Evolutionary conservation across 2,888 invertebrate genomes (phyloP).

Genomic region (Stenurella melanura): DNA sequence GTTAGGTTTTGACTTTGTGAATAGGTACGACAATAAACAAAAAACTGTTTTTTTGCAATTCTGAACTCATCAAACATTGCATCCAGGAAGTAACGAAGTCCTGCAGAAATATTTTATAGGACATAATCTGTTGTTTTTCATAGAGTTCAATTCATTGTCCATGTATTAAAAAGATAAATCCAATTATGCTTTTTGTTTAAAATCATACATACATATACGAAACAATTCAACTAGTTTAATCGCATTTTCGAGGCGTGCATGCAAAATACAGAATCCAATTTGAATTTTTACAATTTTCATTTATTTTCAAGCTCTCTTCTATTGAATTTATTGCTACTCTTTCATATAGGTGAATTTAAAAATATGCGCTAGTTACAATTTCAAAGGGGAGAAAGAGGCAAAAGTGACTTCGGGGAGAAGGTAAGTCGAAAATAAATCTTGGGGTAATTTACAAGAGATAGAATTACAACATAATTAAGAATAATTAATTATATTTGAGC

Average conservation of each 20-base stretch:
- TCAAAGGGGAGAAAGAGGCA: background rate
- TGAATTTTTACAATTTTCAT: conserved; percentile 12
- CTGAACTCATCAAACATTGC: background rate
- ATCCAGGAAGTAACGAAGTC: background rate
- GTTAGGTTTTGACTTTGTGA: too few species aligned
- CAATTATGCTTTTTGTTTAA: conserved; percentile 31
- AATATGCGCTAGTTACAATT: background rate
- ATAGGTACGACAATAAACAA: background rate
- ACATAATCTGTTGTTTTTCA: conserved; percentile 9
- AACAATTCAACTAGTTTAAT: conserved; percentile 21
- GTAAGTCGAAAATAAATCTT: background rate
- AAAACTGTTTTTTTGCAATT: background rate
- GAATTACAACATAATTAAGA: background rate
- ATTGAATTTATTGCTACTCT: background rate
- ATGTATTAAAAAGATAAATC: conserved; percentile 24
- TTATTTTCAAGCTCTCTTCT: background rate
- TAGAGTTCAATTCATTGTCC: conserved; percentile 10
- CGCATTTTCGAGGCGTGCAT: conserved; percentile 16
- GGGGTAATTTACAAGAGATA: background rate
- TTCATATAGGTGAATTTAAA: background rate
- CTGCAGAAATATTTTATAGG: background rate
- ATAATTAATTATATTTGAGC: background rate
- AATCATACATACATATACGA: conserved; percentile 27
- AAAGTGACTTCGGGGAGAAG: background rate
- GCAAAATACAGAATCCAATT: conserved; percentile 16